Conservation (phyloP, 2,888 invertebrate species). For the Idaea biselata region DNA sequence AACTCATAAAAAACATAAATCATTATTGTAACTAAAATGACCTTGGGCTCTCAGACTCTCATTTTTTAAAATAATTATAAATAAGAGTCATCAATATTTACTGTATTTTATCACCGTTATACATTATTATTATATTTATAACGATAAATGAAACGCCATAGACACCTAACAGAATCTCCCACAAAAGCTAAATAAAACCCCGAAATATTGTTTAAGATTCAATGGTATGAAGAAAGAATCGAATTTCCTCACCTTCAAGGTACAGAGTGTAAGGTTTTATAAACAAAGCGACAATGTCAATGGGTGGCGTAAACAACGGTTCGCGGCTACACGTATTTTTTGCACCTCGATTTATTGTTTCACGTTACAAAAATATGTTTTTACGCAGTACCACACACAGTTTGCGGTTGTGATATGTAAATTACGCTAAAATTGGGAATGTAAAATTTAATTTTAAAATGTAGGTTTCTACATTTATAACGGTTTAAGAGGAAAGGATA, state of each 20-base stretch:
- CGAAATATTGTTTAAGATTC: too few species aligned
- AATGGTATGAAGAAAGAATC: conserved; percentile 1
- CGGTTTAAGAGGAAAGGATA: neutral
- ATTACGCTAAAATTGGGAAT: conserved; percentile 33
- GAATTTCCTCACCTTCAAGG: conserved; percentile 51
- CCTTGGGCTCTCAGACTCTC: too few species aligned
- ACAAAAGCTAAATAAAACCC: too few species aligned
- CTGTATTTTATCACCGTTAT: too few species aligned
- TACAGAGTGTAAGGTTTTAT: conserved; percentile 47
- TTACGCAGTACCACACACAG: conserved; percentile 71
- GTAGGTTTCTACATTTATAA: neutral
- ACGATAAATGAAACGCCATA: too few species aligned
- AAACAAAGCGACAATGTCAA: conserved; percentile 67
- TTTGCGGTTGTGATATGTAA: conserved; percentile 57
- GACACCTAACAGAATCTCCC: too few species aligned
- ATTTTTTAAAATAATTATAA: too few species aligned
- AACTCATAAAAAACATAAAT: too few species aligned
- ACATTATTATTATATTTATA: too few species aligned
- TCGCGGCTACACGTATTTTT: conserved; percentile 74
- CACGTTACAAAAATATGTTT: conserved; percentile 71
- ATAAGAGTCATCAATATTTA: too few species aligned
- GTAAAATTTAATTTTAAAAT: neutral
- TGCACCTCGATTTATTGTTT: conserved; percentile 77
- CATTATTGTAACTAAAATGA: too few species aligned
- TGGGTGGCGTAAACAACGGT: conserved; percentile 69